Conservation (phyloP, 2,113 vertebrate genomes). For the Rhagologus leucostigma region DNA sequence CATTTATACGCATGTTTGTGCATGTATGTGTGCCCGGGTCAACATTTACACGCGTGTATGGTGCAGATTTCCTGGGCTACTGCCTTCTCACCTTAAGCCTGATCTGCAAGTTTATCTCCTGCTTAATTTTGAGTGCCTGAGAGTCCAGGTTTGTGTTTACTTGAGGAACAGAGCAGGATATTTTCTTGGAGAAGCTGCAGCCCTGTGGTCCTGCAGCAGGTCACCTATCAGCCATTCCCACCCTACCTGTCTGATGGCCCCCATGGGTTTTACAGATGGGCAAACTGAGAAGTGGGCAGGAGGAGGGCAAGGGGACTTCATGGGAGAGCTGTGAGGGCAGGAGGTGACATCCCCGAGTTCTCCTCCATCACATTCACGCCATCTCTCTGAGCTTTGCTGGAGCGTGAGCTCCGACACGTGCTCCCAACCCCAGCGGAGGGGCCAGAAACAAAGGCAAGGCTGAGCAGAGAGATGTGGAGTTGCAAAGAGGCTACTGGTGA, state of each 20-base stretch:
- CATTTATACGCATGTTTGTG: not conserved
- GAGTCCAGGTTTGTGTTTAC: not conserved
- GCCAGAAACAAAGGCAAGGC: not conserved
- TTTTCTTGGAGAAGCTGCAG: not conserved
- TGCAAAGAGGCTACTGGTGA: slow-evolving; percentile 15
- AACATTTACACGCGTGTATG: not conserved
- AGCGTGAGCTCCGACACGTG: accelerated
- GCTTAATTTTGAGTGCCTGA: not conserved
- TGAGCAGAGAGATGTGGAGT: not conserved
- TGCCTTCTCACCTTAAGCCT: not conserved
- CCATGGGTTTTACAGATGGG: not conserved
- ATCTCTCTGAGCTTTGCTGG: not conserved
- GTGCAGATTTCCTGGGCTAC: not conserved
- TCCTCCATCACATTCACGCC: accelerated
- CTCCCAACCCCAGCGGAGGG: not conserved
- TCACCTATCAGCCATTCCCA: not conserved
- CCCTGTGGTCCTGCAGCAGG: not conserved
- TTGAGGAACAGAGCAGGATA: accelerated
- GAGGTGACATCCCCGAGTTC: not conserved
- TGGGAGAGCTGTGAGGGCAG: not conserved
- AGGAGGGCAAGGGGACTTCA: not conserved
- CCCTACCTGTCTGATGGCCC: not conserved
- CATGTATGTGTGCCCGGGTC: no score
- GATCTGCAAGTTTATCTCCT: not conserved
- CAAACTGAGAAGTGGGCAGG: not conserved